Conservation (phyloP, 2,888 invertebrate genomes). For the Caenorhabditis afra region DNA sequence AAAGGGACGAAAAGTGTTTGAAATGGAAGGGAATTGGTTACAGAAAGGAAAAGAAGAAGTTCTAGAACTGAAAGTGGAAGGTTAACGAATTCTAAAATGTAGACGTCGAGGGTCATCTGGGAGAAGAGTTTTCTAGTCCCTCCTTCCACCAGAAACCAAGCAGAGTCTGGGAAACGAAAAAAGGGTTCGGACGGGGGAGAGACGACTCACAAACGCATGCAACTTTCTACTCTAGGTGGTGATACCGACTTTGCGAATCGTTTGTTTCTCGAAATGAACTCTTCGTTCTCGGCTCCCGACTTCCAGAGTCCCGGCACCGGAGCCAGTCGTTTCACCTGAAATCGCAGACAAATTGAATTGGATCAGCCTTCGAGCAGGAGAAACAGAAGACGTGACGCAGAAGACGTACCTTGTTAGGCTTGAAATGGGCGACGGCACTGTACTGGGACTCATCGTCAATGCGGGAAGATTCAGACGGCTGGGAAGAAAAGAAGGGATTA, state of each 20-base stretch:
- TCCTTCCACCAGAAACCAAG: background rate
- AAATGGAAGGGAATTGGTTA: background rate
- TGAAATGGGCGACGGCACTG: conserved; percentile 76
- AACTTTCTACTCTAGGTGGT: conserved; percentile 46
- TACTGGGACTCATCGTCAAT: conserved; percentile 76
- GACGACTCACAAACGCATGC: conserved; percentile 55
- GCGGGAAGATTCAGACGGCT: conserved; percentile 51
- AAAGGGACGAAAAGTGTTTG: background rate
- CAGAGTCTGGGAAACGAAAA: too few relatives aligned
- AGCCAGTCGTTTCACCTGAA: conserved; percentile 43
- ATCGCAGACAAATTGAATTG: background rate
- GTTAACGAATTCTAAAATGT: background rate
- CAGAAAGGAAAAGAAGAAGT: conserved; percentile 3
- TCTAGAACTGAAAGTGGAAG: conserved; percentile 18
- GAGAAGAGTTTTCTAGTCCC: too few relatives aligned
- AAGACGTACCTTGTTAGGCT: conserved; percentile 65
- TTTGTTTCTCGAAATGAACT: conserved; percentile 73
- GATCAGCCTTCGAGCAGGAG: too few relatives aligned
- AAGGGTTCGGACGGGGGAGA: background rate
- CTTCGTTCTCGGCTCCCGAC: conserved; percentile 64
- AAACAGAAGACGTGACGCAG: too few relatives aligned
- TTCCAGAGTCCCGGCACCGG: conserved; percentile 75
- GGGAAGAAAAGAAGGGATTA: conserved; percentile 20
- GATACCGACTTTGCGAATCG: conserved; percentile 65
- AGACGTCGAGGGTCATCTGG: too few relatives aligned